Conservation (phyloP, 1,140 invertebrate genomes). For the Ceratina japonica region DNA sequence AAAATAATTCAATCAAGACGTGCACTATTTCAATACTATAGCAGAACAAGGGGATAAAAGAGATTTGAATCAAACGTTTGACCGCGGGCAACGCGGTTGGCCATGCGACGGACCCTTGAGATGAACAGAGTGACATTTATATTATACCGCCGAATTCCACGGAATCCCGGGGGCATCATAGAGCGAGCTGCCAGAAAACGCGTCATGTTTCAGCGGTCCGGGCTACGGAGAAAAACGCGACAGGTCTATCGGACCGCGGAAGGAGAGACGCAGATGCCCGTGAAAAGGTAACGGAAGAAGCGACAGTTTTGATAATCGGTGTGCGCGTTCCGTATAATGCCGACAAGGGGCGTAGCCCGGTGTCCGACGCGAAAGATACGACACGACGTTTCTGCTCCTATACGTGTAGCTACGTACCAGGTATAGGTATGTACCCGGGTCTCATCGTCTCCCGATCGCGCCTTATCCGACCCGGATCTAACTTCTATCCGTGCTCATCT, state of each 20-base stretch:
- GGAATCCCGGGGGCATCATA: constrained; percentile 31
- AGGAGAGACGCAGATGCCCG: constrained; percentile 65
- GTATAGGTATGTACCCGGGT: not conserved
- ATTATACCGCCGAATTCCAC: constrained; percentile 21
- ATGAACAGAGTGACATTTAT: constrained; percentile 46
- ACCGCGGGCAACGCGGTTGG: not conserved
- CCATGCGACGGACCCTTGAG: constrained; percentile 27
- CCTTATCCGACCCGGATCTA: constrained; percentile 34
- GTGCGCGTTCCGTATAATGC: constrained; percentile 61
- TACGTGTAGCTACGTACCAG: not conserved
- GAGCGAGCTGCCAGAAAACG: constrained; percentile 28
- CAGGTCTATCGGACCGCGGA: constrained; percentile 36
- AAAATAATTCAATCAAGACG: too few relatives aligned
- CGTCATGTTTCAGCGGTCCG: constrained; percentile 37
- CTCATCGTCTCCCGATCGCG: constrained; percentile 21
- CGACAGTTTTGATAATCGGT: constrained; percentile 74
- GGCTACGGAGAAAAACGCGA: constrained; percentile 23
- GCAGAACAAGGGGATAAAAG: not conserved
- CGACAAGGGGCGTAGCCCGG: constrained; percentile 46
- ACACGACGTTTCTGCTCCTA: constrained; percentile 42
- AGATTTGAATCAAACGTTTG: constrained; percentile 11
- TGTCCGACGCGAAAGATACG: constrained; percentile 21
- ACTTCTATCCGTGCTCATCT: constrained; percentile 22
- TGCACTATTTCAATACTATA: not conserved
- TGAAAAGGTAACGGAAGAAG: constrained; percentile 70